phyloP scores from a whole-genome alignment of 2,888 invertebrate genomes.

The Malachius bipustulatus region DNA sequence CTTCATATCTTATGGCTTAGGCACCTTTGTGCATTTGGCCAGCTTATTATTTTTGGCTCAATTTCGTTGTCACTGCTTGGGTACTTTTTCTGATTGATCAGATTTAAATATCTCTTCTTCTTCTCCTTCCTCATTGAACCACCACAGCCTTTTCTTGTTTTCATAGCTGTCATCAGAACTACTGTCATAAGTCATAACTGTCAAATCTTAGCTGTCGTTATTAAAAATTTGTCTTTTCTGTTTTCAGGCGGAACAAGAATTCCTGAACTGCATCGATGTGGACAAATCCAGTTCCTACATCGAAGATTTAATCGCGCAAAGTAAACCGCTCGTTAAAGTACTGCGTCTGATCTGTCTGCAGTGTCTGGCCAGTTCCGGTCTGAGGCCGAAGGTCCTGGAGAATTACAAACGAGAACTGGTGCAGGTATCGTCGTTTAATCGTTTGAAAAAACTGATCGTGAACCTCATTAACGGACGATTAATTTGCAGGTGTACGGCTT shows the following conservation, averaged over 20 bases:
- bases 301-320: constrained; percentile 83
- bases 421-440: constrained; percentile 28
- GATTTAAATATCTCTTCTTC: too few relatives aligned
- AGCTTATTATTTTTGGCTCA: too few relatives aligned
- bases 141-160: too few relatives aligned
- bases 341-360: constrained; percentile 86
- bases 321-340: constrained; percentile 69
- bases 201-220: too few relatives aligned
- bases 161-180: too few relatives aligned
- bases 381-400: constrained; percentile 77
- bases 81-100: too few relatives aligned
- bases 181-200: too few relatives aligned
- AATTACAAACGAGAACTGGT: constrained; percentile 49
- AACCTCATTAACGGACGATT: too few relatives aligned
- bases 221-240: neutral
- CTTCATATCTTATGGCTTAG: too few relatives aligned
- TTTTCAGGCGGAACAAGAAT: constrained; percentile 69
- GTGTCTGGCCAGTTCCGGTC: constrained; percentile 81
- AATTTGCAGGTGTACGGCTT: constrained; percentile 70
- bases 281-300: constrained; percentile 82
- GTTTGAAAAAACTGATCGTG: neutral
- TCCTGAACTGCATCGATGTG: constrained; percentile 81
- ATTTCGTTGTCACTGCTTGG: too few relatives aligned
- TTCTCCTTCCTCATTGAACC: too few relatives aligned
- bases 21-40: too few relatives aligned